These are phyloP conservation scores for Hoplostethus mediterraneus DNA, from an alignment of 2,797 vertebrate species.

Conservation along the genomic window DNA sequence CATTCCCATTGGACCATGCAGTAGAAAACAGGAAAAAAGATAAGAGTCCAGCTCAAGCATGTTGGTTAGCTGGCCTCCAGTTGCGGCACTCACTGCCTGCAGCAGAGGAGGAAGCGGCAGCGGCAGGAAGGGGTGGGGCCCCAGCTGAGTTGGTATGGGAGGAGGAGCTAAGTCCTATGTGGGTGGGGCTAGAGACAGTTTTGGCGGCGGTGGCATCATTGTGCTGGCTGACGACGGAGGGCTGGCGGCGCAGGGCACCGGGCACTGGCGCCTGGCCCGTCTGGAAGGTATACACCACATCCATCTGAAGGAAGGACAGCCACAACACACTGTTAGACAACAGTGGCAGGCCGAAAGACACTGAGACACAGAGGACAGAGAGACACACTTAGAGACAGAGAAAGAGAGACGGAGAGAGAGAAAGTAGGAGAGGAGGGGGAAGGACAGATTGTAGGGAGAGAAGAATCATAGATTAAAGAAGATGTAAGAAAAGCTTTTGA, in stretches of 20 bases:
- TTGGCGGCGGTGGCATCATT: constrained; percentile 91
- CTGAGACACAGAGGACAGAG: constrained; percentile 3
- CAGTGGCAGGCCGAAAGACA: constrained; percentile 68
- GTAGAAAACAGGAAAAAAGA: constrained; percentile 28
- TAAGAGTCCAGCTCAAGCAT: constrained; percentile 53
- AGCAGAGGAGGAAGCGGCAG: constrained; percentile 82
- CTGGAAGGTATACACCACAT: constrained; percentile 99
- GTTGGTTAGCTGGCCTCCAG: constrained; percentile 67
- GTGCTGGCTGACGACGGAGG: constrained; percentile 97
- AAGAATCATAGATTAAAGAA: not conserved
- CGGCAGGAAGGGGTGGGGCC: constrained; percentile 87
- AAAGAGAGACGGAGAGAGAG: not conserved
- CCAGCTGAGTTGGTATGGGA: constrained; percentile 92
- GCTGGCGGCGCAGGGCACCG: constrained; percentile 96
- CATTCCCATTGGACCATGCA: constrained; percentile 62
- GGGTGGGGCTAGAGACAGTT: constrained; percentile 98
- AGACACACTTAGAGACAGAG: constrained; percentile 6
- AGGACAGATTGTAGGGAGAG: constrained; percentile 27
- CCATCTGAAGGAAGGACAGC: constrained; percentile 96
- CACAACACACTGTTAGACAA: constrained; percentile 71
- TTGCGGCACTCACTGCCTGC: constrained; percentile 96
- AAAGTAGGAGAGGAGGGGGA: constrained; percentile 1
- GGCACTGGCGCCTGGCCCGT: constrained; percentile 94
- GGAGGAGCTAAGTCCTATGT: constrained; percentile 92
- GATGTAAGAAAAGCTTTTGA: constrained; percentile 41